A percentile compares a stretch with the other conserved stretches of the same genome.
Evolutionary conservation across 53 echinoderm and acorn worm species (phyloP).

Genomic region (Paelopatides confundens): DNA sequence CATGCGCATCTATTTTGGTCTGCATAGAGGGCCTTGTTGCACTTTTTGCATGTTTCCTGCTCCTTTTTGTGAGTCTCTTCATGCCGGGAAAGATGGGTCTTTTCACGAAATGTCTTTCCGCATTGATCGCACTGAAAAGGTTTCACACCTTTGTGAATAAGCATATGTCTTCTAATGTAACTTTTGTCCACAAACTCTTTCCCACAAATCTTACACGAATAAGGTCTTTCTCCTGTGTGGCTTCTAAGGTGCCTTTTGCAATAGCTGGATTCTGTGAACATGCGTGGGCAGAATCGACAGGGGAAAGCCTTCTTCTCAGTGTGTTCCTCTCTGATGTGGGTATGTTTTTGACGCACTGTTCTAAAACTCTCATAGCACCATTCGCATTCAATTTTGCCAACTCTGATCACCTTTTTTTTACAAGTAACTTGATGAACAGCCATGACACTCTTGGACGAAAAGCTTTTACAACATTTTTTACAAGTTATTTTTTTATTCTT

Average conservation of each 20-base stretch:
- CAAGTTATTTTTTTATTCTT: neutral
- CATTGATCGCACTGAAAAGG: constrained; percentile 49
- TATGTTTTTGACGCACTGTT: neutral
- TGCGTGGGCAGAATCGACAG: constrained; percentile 6
- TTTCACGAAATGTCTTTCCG: constrained; percentile 44
- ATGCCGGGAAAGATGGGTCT: constrained; percentile 23
- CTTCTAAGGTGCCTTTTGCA: constrained; percentile 40
- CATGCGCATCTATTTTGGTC: constrained; percentile 18
- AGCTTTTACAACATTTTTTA: neutral
- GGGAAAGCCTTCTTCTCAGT: constrained; percentile 24
- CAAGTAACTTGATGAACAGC: neutral
- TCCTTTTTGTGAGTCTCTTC: constrained; percentile 29
- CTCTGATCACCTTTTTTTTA: neutral
- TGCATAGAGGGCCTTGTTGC: constrained; percentile 31
- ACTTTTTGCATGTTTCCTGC: neutral
- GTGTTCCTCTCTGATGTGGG: constrained; percentile 17
- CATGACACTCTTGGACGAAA: neutral
- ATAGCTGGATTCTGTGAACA: constrained; percentile 43
- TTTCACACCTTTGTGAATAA: constrained; percentile 27
- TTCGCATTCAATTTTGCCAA: neutral
- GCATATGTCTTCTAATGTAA: constrained; percentile 41
- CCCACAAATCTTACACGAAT: constrained; percentile 29
- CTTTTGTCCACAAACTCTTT: constrained; percentile 43
- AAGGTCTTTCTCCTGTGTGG: constrained; percentile 46
- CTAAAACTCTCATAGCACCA: constrained; percentile 12